Conservation (phyloP, 2,888 invertebrate species). For the Pycnomerus fuliginosus region DNA sequence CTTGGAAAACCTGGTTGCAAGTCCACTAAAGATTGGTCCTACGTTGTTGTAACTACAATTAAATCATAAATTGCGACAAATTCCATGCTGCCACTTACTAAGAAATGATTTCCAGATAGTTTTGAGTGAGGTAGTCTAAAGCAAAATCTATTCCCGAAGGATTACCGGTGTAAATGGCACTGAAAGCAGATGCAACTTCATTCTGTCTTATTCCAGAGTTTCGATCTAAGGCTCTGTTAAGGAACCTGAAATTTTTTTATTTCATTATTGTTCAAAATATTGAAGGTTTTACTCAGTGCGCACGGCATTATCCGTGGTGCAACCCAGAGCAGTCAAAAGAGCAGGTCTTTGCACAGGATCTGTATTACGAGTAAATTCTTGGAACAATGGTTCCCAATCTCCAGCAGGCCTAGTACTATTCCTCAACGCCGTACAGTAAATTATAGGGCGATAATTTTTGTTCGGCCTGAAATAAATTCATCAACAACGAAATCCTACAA, state of each 20-base stretch:
- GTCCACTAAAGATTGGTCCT: constrained; percentile 4
- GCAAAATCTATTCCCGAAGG: not conserved
- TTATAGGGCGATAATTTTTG: not conserved
- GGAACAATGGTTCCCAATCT: not conserved
- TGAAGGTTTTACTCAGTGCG: too few relatives aligned
- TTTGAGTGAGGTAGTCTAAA: not conserved
- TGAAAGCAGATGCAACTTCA: not conserved
- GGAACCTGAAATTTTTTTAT: not conserved
- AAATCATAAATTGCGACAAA: too few relatives aligned
- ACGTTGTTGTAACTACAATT: too few relatives aligned
- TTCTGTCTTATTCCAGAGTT: not conserved
- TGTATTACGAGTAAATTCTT: not conserved
- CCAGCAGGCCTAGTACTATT: not conserved
- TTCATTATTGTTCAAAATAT: too few relatives aligned
- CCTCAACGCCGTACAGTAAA: not conserved
- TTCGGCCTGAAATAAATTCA: constrained; percentile 17
- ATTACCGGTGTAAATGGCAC: not conserved
- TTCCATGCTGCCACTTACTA: too few relatives aligned
- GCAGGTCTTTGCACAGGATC: not conserved
- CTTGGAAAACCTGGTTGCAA: constrained; percentile 8
- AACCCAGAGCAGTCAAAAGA: not conserved
- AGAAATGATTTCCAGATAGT: too few relatives aligned
- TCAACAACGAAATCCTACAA: not conserved
- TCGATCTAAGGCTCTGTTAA: not conserved
- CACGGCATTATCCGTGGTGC: too few relatives aligned